A percentile compares a stretch with the other conserved stretches of the same genome.
Evolutionary conservation across 2,888 invertebrate genomes (phyloP).

Genomic region (Ceratothoa steindachneri): DNA sequence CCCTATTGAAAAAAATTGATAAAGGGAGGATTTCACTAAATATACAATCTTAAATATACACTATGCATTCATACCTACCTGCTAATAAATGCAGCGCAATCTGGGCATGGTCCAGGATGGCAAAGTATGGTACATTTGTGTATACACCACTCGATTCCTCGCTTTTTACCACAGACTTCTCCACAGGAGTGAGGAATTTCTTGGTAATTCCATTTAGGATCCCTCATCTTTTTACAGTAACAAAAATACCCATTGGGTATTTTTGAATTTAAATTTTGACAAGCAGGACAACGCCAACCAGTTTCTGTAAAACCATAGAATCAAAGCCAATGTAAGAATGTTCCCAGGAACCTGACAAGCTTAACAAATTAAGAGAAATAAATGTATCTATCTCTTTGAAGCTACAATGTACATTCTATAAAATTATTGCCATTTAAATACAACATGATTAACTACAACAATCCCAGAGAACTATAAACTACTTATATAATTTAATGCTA

Average conservation of each 20-base stretch:
- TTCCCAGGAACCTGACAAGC: no score
- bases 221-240: constrained; percentile 76
- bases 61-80: constrained; percentile 57
- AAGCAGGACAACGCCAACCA: constrained; percentile 94
- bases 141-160: constrained; percentile 56
- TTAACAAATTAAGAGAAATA: no score
- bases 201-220: constrained; percentile 71
- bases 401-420: no score
- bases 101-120: constrained; percentile 92
- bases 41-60: no score
- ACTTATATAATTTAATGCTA: no score
- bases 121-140: constrained; percentile 72
- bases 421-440: no score
- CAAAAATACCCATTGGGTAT: constrained; percentile 80
- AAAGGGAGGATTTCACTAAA: no score
- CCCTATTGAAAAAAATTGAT: no score
- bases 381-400: no score
- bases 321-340: background rate
- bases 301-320: constrained; percentile 34
- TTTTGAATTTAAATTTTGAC: constrained; percentile 72
- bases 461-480: no score
- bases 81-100: constrained; percentile 71
- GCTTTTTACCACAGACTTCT: constrained; percentile 68
- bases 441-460: no score
- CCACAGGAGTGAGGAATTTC: constrained; percentile 89